Evolutionary conservation across 2,888 invertebrate species (phyloP), one percentile per base, ranked within the genome.

Genomic region (Chloroclystis v-ata): DNA sequence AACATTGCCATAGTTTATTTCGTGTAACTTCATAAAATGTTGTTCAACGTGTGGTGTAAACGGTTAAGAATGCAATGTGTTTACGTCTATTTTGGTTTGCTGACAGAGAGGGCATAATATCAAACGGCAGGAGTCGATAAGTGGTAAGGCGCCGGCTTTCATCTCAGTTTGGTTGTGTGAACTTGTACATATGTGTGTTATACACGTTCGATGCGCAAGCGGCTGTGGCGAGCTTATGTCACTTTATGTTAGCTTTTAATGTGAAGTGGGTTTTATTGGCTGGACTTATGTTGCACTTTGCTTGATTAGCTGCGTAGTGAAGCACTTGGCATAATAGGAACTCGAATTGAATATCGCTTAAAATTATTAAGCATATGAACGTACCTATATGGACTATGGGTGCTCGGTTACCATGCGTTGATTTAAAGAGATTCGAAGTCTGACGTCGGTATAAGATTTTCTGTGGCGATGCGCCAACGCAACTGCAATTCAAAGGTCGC

Each of bases 71-170:
- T 56, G 69, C 63, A 57, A 61, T 60, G 55, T 65, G 66, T 76
- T 65, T 69, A 67, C 61, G 65, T 82, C 81, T 86, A 85, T 87
- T 85, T 83, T 67, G 65, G 78, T 77, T 70, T 78, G 80, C 69
- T 83, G 84, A 85, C 83, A 79, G 75, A 76, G 67, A 67, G 67
- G 70, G 68, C 70, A 75, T 80, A 78, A 79, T 79, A 79, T 75
- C 74, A 73, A 73, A 77, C 75, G 72, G 74, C 73, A 77, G 71
- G 71, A 76, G 74, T 72, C 74, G 82, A 84, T 86, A 86, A 86
- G 86, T 85, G 81, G 77, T 65, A 63, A 74, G 59, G 79, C 78
- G 78, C 77, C 74, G 65, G 75, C 86, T 85, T 82, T 83, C 84
- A 83, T 82, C 82, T 84, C 67, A 56, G 59, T 66, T 61, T 60